Base-by-base conservation (phyloP, 2,113 vertebrate genomes). In the Raja brachyura region DNA sequence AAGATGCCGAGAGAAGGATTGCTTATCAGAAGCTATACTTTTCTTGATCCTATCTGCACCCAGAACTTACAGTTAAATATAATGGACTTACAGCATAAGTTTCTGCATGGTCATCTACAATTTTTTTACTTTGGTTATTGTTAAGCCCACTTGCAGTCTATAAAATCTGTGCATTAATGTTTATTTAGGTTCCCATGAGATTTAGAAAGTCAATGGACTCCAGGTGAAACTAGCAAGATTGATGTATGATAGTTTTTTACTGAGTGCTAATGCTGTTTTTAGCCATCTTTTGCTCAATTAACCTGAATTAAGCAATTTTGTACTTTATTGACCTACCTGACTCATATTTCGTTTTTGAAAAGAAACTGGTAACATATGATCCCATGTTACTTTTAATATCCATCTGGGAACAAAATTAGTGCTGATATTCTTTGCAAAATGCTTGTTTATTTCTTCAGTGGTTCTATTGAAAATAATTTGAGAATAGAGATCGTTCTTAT, bases 371-470 rank as follows among this genome's bases (percentile, higher is more conserved):
- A 96, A 95, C 93, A 97, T 95, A 0, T 95, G 85, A 93, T 97
- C 96, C 97, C 97, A 97, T 33, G 97, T 97, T 94, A 97, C 95
- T 94, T 97, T 97, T 59, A 97, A 95, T 94, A 97, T 97, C 96
- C 97, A 97, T 66, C 88, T 79, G 0, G 97, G 96, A 6, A 85
- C 95, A 93, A 96, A 97, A 22, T 95, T 70, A 39, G 95, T 93
- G 28, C 88, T 95, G 3, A 81, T 93, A 39, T 68, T 95, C 86
- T 83, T 22, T 56, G 14, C 28, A 93, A 96, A 95, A 94, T 96
- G 97, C 93, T 93, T 94, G 88, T 95, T 96, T 93, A 97, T 96
- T 31, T 96, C 96, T 1, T 95, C 94, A 63, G 93, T 94, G 1
- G 97, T 97, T 33, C 96, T 96, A 93, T 96, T 97, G 93, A 97